Base-by-base conservation (phyloP, 1,140 invertebrate genomes). In the Polypedilum vanderplanki region DNA sequence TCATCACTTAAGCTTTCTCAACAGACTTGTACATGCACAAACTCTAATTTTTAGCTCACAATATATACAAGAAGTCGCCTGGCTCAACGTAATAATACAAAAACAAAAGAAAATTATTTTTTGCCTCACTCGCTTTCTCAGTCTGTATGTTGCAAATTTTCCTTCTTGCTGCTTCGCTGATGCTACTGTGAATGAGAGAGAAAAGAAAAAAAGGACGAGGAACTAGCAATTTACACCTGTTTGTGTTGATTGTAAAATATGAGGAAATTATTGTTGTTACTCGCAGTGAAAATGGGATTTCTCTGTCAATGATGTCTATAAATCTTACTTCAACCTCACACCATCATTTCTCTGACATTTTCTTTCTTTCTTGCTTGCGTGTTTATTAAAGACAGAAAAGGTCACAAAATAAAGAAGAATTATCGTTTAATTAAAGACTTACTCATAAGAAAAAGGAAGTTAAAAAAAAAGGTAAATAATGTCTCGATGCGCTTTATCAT, bases 1-100 rank as follows among this genome's bases (percentile, higher is more conserved):
- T 70, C 65, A 70, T 70, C 65, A 70, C 18, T 18, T 70, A 70
- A 70, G 17, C 65, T 70, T 22, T 57, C 46, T 57, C 10, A 57
- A n/a, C 10, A 57, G n/a, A 12, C 46, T 57, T 57, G 12, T 33
- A 33, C 24, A 33, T 57, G 46, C 10, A 9, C 41, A 57, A n/a
- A 12, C 46, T 12, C 12, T 4, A 57, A 57, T 57, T n/a, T 57
- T n/a, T 4, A 57, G 10, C 46, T n/a, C 3, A 15, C 12, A 15
- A 57, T 4, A 57, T n/a, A 57, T 4, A 57, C 4, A 57, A 15
- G 0, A 57, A 57, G 8, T 57, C 10, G 46, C 46, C 46, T 57
- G 46, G 24, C 46, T 57, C 46, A 57, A 57, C 15, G 10, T 57
- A 57, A 57, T 5, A 33, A 33, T 12, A 57, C 15, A 57, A 57